Base-by-base conservation (phyloP, 37 sponge, comb jelly and placozoan species). In the Hexactinellida sp. region DNA sequence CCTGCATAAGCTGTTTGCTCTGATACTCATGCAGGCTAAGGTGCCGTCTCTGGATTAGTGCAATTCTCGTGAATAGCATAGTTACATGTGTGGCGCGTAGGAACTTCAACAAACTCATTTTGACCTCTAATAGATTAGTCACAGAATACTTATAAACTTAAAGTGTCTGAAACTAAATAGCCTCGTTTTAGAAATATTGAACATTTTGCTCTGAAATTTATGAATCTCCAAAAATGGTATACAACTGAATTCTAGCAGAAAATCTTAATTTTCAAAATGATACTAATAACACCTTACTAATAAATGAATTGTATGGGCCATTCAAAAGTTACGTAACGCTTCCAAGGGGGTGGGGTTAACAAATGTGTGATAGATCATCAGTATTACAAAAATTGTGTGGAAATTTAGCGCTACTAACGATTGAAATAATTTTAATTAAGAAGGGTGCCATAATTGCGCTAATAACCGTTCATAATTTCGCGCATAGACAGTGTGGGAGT, bases 21-120 rank as follows among this genome's bases (percentile, higher is more conserved):
- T 97, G 95, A 83, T 95, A 93, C 54, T 97, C 99, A 84, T 97
- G 99, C 41, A 95, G 83, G 54, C 91, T 92, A 38, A 97, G 88
- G 24, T 86, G 84, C 0, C 97, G 88, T 0, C 88, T 92, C 13
- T 90, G 89, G 34, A 37, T 51, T 1, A 86, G 71, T 23, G 13
- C 32, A n/a, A 28, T 63, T 10, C 28, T 25, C 3, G 76, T 3
- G 3, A 28, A 63, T 1, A 7, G 30, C 5, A 10, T 25, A 7
- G 21, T 10, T 5, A 3, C 32, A 19, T 47, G 52, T 10, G 76
- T 28, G 76, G 76, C 3, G 3, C 3, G 5, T n/a, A 63, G 76
- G 76, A 63, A 63, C 34, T 63, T 63, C 1, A 10, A n/a, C 5
- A 63, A n/a, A 63, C 76, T 63, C 76, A 63, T 63, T 7, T 63